phyloP scores from a whole-genome alignment of 2,113 vertebrate genomes.

The Neopipo cinnamomea region DNA sequence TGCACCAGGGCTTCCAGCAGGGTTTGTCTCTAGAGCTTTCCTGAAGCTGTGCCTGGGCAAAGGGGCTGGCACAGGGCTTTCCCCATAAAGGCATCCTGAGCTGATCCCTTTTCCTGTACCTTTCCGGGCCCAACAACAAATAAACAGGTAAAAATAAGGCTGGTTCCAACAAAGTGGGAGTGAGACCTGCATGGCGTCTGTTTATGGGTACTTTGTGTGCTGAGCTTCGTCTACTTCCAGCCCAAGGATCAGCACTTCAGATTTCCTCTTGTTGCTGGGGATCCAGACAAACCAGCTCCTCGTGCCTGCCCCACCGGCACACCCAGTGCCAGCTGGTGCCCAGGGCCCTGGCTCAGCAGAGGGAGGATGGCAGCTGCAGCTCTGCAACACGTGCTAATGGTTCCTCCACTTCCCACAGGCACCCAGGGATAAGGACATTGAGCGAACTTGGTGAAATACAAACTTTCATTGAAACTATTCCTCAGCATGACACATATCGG shows the following conservation, averaged over 20 bases:
- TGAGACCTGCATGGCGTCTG: rapidly evolving
- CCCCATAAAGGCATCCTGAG: neutral
- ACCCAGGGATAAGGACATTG: rapidly evolving
- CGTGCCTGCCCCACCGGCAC: rapidly evolving
- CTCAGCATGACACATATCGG: neutral
- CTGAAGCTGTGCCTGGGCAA: neutral
- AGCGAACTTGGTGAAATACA: neutral
- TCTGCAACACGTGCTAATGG: rapidly evolving
- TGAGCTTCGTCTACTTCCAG: rapidly evolving
- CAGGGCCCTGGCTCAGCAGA: rapidly evolving
- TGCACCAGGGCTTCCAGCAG: neutral
- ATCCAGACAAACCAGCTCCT: neutral
- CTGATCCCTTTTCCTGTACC: neutral
- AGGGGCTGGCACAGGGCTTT: neutral
- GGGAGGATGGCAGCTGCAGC: rapidly evolving
- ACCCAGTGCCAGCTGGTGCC: rapidly evolving
- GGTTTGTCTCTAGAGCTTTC: neutral
- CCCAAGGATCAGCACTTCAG: too few relatives aligned
- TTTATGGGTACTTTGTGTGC: rapidly evolving
- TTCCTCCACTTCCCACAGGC: rapidly evolving
- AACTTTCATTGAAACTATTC: neutral
- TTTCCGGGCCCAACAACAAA: neutral
- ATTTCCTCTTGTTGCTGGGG: rapidly evolving
- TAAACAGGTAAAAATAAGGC: neutral
- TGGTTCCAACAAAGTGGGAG: neutral